Base-by-base conservation (phyloP, 2,888 invertebrate species). In the Tuta absoluta region DNA sequence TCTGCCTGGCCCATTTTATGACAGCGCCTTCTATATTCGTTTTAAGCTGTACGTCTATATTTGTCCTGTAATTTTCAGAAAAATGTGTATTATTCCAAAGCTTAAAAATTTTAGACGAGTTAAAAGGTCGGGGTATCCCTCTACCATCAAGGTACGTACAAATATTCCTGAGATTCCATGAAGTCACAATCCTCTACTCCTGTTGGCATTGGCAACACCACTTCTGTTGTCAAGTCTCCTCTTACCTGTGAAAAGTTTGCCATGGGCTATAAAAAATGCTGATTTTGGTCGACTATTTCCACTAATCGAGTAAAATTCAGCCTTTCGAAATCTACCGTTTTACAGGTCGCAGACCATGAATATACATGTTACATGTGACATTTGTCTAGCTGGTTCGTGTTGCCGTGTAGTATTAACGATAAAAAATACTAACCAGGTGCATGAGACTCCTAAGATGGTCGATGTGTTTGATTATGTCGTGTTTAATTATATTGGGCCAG, bases 181-280 rank as follows among this genome's bases (percentile, higher is more conserved):
- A 93, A 91, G 76, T 94, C 94, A 28, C 96, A 93, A 63, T 92
- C 92, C 69, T 95, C 95, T 1, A 95, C 93, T 2, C 95, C 95
- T 71, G 95, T 93, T 0, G 98, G 98, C 93, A 98, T 94, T 0
- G 98, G 97, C 37, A 98, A 89, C 72, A 97, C 93, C 0, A 97
- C 97, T 83, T 97, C 95, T 72, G 97, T 97, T 59, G 94, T 93
- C 85, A 97, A 95, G 79, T 97, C 95, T 0, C 98, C 98, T 81
- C 93, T 95, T 62, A 97, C 85, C 93, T 94, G 71, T 49, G 4
- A 12, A 45, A 14, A 24, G 59, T 11, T 24, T 33, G 10, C 33
- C 28, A 28, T 28, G 17, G 21, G 5, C 7, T 48, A 48, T 1
- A 48, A 19, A 10, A 48, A n/a, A n/a, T n/a, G n/a, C n/a, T n/a